Conservation (phyloP, 92 coral and sea anemone genomes). For the Paramuricea clavata region DNA sequence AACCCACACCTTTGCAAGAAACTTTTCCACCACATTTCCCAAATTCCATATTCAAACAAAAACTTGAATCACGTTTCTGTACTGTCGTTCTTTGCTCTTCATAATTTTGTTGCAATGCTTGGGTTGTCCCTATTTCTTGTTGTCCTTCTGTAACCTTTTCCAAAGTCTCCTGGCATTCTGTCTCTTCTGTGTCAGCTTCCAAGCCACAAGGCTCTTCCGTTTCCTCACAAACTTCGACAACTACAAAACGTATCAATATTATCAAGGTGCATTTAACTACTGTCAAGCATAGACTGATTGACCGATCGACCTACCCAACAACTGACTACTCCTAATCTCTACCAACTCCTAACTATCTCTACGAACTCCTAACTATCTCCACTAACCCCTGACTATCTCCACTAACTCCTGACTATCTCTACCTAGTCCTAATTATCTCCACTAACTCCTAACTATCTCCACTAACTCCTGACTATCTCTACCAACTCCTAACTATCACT, state of each 20-base stretch:
- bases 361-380: too few species aligned
- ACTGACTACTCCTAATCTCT: too few species aligned
- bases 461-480: too few species aligned
- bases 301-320: too few species aligned
- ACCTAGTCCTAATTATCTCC: too few species aligned
- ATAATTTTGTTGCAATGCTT: not conserved
- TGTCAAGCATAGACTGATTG: too few species aligned
- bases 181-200: not conserved
- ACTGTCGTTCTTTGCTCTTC: not conserved
- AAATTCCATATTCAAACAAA: constrained; percentile 14
- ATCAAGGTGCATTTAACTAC: too few species aligned
- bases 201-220: not conserved
- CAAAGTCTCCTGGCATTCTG: not conserved
- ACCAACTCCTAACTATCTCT: too few species aligned
- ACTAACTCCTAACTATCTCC: too few species aligned
- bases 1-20: constrained; percentile 33
- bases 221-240: not conserved
- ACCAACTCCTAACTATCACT: too few species aligned
- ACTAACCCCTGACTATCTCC: too few species aligned
- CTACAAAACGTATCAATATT: not conserved
- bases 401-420: too few species aligned
- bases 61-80: not conserved
- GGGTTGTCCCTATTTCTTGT: not conserved
- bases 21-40: constrained; percentile 39
- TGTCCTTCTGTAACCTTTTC: not conserved